Conservation (phyloP, 2,888 invertebrate genomes). For the Pimpla rufipes region DNA sequence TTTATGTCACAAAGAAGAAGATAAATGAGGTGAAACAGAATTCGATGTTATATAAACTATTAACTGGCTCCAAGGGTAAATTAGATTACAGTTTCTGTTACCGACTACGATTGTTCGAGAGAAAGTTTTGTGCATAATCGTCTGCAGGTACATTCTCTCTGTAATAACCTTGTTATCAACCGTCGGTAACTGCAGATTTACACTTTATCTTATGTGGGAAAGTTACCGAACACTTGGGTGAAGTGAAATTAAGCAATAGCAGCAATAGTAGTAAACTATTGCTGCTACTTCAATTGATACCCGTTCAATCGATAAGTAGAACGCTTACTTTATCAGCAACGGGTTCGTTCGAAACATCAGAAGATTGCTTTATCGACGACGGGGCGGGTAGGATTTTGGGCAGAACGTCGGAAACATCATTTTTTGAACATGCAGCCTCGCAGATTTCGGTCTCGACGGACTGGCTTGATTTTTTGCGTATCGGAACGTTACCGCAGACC, state of each 20-base stretch:
- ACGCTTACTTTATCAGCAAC: conserved; percentile 28
- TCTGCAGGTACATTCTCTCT: no score
- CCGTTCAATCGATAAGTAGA: background rate
- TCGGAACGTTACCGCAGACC: conserved; percentile 53
- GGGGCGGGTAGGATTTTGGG: conserved; percentile 22
- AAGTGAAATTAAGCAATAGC: no score
- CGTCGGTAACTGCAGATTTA: conserved; percentile 7
- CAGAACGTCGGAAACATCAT: conserved; percentile 22
- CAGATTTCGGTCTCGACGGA: conserved; percentile 15
- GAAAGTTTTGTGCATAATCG: no score
- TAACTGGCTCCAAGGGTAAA: no score
- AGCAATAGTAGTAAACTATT: no score
- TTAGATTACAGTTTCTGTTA: background rate
- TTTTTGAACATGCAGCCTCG: conserved; percentile 19
- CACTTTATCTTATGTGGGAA: background rate
- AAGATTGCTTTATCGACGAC: background rate
- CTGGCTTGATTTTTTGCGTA: conserved; percentile 23
- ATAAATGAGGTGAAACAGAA: no score
- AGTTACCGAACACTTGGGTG: background rate
- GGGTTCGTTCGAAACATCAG: background rate
- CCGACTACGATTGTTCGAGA: background rate
- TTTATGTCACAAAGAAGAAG: background rate
- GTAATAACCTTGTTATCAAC: background rate
- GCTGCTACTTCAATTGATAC: background rate
- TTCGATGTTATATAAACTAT: no score